Evolutionary conservation across 2,113 vertebrate species (phyloP), one percentile per base, ranked within the genome.

Genomic region (Aphelocoma coerulescens): DNA sequence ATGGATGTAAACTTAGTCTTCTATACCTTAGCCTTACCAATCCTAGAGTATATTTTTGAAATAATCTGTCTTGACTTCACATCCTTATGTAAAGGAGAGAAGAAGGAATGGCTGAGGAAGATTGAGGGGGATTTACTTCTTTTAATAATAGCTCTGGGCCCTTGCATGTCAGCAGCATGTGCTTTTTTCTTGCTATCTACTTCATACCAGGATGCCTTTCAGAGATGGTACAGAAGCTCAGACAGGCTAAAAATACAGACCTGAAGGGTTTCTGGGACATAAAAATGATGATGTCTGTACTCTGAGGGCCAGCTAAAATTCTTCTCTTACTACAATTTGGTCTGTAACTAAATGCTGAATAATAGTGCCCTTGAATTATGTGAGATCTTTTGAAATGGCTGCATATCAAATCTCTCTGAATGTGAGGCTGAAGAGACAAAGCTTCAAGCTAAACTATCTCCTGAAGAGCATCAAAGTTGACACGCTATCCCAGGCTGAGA

Each of bases 151-250:
- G 89, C 66, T 84, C 77, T 91, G 62, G 91, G 96, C 49, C 33
- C 61, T 94, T 88, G 57, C 32, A 67, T 93, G 84, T 93, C 90
- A 94, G 73, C 77, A 87, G 59, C 10, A 8, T 62, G 48, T 63
- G n/a, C 33, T 92, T 93, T 92, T 92, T 95, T 59, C 76, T 90
- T 91, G 41, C 74, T 92, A 88, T 89, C 84, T 93, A 32, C 89
- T 93, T 92, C 75, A 54, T 58, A 90, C 91, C 68, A 88, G 85
- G 39, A 92, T 94, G 89, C 91, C 80, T 96, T 97, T 96, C 48
- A 89, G 86, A 85, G 65, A 49, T 68, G 52, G 39, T 81, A 32
- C 57, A 91, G 80, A 83, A 93, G 61, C 48, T 95, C 44, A 88
- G 86, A 93, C 52, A 76, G 49, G 59, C 82, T 96, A 79, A 97